Conservation (phyloP, 2,888 invertebrate genomes). For the Cheilosia urbana region DNA sequence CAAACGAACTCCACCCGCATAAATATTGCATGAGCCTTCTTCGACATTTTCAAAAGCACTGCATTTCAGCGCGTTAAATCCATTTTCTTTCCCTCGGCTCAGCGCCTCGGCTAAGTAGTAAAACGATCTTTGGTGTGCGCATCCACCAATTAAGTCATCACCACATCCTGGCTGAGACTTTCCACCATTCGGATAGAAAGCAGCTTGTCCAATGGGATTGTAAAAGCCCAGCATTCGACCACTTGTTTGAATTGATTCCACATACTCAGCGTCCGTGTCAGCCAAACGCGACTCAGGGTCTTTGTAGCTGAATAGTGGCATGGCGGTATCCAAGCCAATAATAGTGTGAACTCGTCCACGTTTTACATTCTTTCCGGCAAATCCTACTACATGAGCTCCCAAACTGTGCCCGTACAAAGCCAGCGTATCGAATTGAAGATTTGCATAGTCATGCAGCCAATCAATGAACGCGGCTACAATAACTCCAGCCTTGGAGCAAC, state of each 20-base stretch:
- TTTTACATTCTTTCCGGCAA: conserved; percentile 85
- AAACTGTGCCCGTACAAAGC: conserved; percentile 85
- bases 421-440: conserved; percentile 84
- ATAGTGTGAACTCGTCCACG: conserved; percentile 85
- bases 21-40: conserved; percentile 15
- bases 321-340: conserved; percentile 81
- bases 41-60: conserved; percentile 30
- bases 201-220: conserved; percentile 80
- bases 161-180: conserved; percentile 85
- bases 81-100: conserved; percentile 11
- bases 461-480: conserved; percentile 75
- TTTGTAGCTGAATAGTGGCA: conserved; percentile 71
- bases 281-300: conserved; percentile 60
- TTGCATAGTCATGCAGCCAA: conserved; percentile 84
- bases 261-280: conserved; percentile 73
- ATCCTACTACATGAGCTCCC: conserved; percentile 85
- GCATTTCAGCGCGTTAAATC: conserved; percentile 23
- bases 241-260: conserved; percentile 77
- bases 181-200: conserved; percentile 84
- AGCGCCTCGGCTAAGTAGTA: conserved; percentile 82
- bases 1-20: conserved; percentile 23
- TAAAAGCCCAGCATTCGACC: conserved; percentile 74
- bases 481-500: conserved; percentile 72
- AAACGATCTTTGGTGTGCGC: conserved; percentile 82
- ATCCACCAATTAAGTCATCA: conserved; percentile 79